Percentiles rank a stretch among this genome's conserved stretches.
These are phyloP conservation scores for Phorcus lineatus DNA, from an alignment of 2,888 invertebrate genomes.

Conservation along the genomic window DNA sequence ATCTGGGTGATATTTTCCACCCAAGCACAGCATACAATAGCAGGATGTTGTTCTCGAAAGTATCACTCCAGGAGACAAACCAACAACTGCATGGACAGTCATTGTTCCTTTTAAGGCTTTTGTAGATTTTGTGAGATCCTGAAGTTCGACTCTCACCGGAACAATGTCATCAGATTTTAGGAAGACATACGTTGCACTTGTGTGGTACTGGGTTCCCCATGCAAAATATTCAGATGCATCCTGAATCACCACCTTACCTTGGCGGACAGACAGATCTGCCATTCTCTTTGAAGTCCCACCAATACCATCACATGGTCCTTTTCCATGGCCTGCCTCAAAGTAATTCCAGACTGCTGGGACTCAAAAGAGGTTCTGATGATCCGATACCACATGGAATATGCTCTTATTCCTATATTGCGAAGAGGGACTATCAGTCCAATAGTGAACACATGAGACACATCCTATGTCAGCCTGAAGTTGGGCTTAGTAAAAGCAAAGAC, in stretches of 20 bases:
- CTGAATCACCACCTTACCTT: not conserved
- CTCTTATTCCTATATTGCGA: not conserved
- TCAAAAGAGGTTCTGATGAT: not conserved
- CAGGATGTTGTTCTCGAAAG: not conserved
- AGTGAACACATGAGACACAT: not conserved
- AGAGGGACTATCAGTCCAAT: not conserved
- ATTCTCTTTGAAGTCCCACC: conserved; percentile 28
- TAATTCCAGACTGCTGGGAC: conserved; percentile 39
- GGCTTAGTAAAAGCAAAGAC: not conserved
- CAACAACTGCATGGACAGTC: conserved; percentile 2
- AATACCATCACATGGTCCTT: conserved; percentile 41
- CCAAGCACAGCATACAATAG: not conserved
- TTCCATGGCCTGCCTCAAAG: conserved; percentile 39
- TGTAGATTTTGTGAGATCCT: not conserved
- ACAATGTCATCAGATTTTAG: not conserved
- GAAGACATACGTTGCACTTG: not conserved
- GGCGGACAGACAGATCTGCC: not conserved
- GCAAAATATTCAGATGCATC: not conserved
- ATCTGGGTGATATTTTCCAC: not conserved
- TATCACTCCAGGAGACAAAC: not conserved
- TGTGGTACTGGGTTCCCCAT: not conserved
- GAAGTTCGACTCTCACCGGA: not conserved
- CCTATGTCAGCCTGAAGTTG: not conserved
- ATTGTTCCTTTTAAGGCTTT: not conserved
- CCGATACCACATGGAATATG: not conserved